Evolutionary conservation across 2,888 invertebrate species (phyloP), one percentile per base, ranked within the genome.

Genomic region (Melinaea menophilus): DNA sequence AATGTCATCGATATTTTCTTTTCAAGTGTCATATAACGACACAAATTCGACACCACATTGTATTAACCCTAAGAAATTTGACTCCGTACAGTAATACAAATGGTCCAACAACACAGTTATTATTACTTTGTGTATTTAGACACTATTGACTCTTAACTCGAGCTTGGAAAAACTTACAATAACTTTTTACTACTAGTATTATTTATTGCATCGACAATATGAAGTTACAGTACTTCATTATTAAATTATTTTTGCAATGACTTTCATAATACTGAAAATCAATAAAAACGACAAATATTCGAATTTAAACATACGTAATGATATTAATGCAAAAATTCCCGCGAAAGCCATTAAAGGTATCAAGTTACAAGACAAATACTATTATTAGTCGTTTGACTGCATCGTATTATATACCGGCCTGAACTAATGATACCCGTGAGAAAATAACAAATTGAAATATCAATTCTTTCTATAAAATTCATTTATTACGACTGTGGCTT

Each of bases 371-470:
- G 59, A 65, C 64, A 63, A 65, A 70, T 63, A 69, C 58, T 55
- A 56, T 63, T 61, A 56, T 65, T 63, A 67, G 62, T 61, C 69
- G 62, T 64, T 64, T 63, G 66, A 65, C 58, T 63, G 67, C 65
- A 63, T 57, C 63, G 58, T 64, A 65, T 68, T 67, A 67, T 68
- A 62, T 65, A 67, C 65, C 66, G 60, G 35, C 68, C 62, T 65
- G 64, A 66, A 65, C 67, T 64, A 65, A 63, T 56, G 68, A 70
- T 68, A 68, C 64, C 55, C 68, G 70, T 70, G 67, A 65, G 68
- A 67, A 69, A 58, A 62, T 58, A 48, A 47, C 22, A 35, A 57
- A 31, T 57, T 51, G 34, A 55, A 55, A 12, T 41, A 55, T 31
- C 33, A 55, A 48, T 48, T 22, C n/a, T 48, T 48, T n/a, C n/a